Percentiles rank a stretch among this genome's conserved stretches.
These are phyloP conservation scores for Synergus japonicus DNA, from an alignment of 2,888 invertebrate genomes.

Conservation along the genomic window DNA sequence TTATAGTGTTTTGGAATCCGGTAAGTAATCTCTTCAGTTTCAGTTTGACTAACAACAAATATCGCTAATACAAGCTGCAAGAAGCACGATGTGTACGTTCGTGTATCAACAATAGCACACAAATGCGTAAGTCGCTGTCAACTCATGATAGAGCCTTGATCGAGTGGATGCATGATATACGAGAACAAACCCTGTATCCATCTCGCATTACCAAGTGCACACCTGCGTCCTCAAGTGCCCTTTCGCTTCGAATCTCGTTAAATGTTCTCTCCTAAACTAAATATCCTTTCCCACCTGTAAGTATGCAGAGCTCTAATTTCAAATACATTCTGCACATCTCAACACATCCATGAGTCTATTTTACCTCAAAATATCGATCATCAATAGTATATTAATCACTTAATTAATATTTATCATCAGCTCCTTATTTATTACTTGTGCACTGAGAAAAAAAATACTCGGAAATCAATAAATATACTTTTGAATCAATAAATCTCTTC, in stretches of 20 bases:
- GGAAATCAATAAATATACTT: no score
- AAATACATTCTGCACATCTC: background rate
- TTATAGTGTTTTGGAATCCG: conserved; percentile 90
- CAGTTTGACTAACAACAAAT: background rate
- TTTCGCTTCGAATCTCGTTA: conserved; percentile 44
- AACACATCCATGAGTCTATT: background rate
- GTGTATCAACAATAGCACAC: conserved; percentile 4
- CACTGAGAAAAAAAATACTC: no score
- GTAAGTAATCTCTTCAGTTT: conserved; percentile 77
- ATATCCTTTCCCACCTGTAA: conserved; percentile 9
- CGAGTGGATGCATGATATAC: conserved; percentile 74
- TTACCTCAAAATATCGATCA: no score
- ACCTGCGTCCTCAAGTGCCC: conserved; percentile 56
- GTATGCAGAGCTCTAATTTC: background rate
- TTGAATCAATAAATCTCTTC: no score
- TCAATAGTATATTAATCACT: no score
- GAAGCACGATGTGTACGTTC: background rate
- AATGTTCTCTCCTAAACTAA: conserved; percentile 21
- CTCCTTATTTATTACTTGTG: no score
- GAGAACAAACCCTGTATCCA: conserved; percentile 70
- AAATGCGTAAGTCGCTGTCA: conserved; percentile 71
- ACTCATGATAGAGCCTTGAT: conserved; percentile 71
- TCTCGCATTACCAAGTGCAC: conserved; percentile 66
- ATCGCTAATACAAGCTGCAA: background rate
- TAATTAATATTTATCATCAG: no score